Evolutionary conservation across 2,888 invertebrate genomes (phyloP).

Genomic region (Griposia aprilina): DNA sequence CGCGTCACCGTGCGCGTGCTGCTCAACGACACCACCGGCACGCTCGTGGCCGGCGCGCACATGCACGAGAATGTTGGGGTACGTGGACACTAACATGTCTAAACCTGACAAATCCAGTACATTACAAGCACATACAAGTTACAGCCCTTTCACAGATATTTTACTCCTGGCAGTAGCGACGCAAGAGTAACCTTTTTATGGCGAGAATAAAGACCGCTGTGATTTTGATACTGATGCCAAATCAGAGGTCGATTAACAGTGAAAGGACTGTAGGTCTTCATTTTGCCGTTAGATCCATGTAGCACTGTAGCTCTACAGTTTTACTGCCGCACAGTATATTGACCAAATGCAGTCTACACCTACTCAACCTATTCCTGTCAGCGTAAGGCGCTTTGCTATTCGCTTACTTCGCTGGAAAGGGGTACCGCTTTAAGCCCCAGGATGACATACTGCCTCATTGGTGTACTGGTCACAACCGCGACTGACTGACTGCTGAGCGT

Average conservation of each 20-base stretch:
- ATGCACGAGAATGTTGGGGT: slow-evolving; percentile 91
- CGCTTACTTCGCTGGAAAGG: neutral
- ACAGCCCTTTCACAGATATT: neutral
- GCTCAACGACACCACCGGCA: slow-evolving; percentile 94
- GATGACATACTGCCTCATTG: neutral
- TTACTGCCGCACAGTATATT: neutral
- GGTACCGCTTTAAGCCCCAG: neutral
- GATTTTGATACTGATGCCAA: neutral
- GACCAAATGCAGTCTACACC: neutral
- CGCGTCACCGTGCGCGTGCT: slow-evolving; percentile 93
- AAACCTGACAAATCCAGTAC: neutral
- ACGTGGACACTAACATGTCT: slow-evolving; percentile 36
- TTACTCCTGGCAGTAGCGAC: neutral
- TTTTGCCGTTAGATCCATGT: neutral
- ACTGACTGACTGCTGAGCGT: too few species aligned
- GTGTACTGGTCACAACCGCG: too few species aligned
- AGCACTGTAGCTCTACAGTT: neutral
- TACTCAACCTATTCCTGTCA: neutral
- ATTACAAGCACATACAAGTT: neutral
- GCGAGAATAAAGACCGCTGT: neutral
- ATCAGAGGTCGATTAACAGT: neutral
- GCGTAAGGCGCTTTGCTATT: neutral
- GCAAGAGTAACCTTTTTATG: neutral
- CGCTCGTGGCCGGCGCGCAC: slow-evolving; percentile 93
- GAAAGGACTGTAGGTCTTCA: neutral